Percentiles rank a stretch among this genome's conserved stretches.
phyloP scores from a whole-genome alignment of 2,888 invertebrate species.

The Chydorus sphaericus region DNA sequence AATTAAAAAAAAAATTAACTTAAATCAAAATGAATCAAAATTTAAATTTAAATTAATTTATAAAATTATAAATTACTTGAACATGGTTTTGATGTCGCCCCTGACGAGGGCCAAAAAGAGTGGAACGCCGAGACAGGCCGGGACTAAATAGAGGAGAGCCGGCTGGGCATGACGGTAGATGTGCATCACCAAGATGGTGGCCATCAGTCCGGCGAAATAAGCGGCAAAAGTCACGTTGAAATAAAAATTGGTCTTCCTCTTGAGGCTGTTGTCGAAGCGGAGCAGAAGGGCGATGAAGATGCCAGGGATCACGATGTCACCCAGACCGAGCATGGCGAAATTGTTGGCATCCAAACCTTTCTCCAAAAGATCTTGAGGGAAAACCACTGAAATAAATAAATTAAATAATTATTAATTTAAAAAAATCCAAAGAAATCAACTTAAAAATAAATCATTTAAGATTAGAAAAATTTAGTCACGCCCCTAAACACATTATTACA shows the following conservation, averaged over 20 bases:
- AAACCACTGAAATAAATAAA: conserved; percentile 57
- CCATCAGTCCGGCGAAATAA: conserved; percentile 80
- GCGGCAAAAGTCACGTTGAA: conserved; percentile 84
- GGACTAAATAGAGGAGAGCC: conserved; percentile 90
- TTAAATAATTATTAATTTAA: conserved; percentile 14
- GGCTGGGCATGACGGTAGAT: conserved; percentile 97
- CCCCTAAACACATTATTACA: too few species aligned
- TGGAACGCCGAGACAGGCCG: conserved; percentile 86
- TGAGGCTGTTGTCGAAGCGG: conserved; percentile 76
- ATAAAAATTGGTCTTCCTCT: conserved; percentile 64
- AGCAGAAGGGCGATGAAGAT: conserved; percentile 94
- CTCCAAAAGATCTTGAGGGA: conserved; percentile 92
- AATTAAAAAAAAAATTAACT: not conserved
- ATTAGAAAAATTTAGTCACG: conserved; percentile 1
- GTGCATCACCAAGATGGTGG: conserved; percentile 96
- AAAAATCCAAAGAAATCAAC: not conserved
- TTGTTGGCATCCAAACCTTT: conserved; percentile 80
- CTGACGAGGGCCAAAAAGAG: conserved; percentile 68
- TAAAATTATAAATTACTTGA: conserved; percentile 50
- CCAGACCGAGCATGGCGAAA: conserved; percentile 97
- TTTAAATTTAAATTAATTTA: not conserved
- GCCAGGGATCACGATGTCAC: conserved; percentile 98
- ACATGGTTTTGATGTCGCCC: conserved; percentile 77
- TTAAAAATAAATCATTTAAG: not conserved
- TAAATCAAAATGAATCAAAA: not conserved